A percentile compares a stretch with the other conserved stretches of the same genome.
phyloP scores from a whole-genome alignment of 2,113 vertebrate genomes.

The Clupea harengus region DNA sequence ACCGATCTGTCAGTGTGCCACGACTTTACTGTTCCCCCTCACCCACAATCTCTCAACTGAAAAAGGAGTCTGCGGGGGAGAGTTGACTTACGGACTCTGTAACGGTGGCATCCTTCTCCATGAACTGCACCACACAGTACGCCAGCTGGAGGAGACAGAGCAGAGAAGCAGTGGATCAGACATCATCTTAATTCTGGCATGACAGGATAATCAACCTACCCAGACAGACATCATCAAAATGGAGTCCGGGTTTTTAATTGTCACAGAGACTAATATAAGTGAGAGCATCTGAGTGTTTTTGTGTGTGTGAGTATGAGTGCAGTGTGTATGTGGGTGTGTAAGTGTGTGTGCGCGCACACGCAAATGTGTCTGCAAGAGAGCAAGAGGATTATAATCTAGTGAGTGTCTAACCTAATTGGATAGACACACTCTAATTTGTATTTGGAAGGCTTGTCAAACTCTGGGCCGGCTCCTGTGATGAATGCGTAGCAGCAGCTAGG shows the following conservation, averaged over 20 bases:
- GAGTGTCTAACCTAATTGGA: neutral
- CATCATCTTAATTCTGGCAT: neutral
- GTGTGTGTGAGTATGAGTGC: slow-evolving; percentile 34
- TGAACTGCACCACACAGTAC: slow-evolving; percentile 90
- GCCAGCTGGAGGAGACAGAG: slow-evolving; percentile 73
- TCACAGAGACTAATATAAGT: neutral
- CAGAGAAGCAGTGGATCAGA: slow-evolving; percentile 9
- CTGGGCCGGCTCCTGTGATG: neutral
- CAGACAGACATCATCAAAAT: neutral
- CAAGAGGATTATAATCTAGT: neutral
- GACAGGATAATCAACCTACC: neutral
- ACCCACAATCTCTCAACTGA: too few relatives aligned
- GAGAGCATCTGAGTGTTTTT: neutral
- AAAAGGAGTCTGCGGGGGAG: neutral
- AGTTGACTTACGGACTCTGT: slow-evolving; percentile 84
- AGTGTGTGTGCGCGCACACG: neutral
- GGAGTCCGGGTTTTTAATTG: neutral
- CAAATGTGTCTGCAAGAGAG: slow-evolving; percentile 1
- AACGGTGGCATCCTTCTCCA: slow-evolving; percentile 89
- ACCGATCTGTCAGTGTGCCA: neutral
- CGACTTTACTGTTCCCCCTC: neutral
- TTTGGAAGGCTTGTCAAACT: neutral
- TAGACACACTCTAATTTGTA: neutral
- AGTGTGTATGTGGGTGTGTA: slow-evolving; percentile 34
- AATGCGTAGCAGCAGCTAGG: neutral